Percentiles rank a stretch among this genome's conserved stretches.
phyloP scores from a whole-genome alignment of 2,113 vertebrate species.

The Halichoeres trimaculatus region DNA sequence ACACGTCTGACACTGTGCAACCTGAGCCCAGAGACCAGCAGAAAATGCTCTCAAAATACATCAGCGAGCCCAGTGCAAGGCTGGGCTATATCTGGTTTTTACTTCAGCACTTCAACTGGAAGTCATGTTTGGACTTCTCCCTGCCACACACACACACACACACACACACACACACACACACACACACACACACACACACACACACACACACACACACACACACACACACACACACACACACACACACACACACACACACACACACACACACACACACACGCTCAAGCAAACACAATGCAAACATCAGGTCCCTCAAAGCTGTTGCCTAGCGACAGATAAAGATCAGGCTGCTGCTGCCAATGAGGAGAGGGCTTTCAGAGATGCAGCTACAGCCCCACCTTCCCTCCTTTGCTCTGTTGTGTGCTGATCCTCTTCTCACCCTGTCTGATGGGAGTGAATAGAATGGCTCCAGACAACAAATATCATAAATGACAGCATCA shows the following conservation, averaged over 20 bases:
- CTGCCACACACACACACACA: conserved; percentile 17
- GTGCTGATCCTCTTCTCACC: conserved; percentile 22
- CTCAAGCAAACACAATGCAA: conserved; percentile 41
- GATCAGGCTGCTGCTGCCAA: conserved; percentile 70
- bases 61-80: conserved; percentile 3
- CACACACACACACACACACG: conserved; percentile 10
- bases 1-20: conserved; percentile 27
- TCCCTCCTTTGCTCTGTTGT: conserved; percentile 9
- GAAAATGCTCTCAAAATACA: conserved; percentile 48
- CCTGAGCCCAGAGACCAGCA: conserved; percentile 6
- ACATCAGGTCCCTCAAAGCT: conserved; percentile 65
- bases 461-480: conserved; percentile 12
- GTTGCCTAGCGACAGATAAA: conserved; percentile 83
- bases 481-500: conserved; percentile 44
- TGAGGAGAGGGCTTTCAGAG: conserved; percentile 57
- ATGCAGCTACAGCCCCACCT: conserved; percentile 30
- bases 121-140: conserved; percentile 47
- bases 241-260: conserved; percentile 26
- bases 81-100: conserved; percentile 47
- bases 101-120: conserved; percentile 28
- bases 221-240: neutral
- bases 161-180: conserved; percentile 27
- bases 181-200: conserved; percentile 17
- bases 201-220: conserved; percentile 21
- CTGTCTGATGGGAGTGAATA: conserved; percentile 2